Conservation (phyloP, 2,888 invertebrate genomes). For the Chouioia cunea region DNA sequence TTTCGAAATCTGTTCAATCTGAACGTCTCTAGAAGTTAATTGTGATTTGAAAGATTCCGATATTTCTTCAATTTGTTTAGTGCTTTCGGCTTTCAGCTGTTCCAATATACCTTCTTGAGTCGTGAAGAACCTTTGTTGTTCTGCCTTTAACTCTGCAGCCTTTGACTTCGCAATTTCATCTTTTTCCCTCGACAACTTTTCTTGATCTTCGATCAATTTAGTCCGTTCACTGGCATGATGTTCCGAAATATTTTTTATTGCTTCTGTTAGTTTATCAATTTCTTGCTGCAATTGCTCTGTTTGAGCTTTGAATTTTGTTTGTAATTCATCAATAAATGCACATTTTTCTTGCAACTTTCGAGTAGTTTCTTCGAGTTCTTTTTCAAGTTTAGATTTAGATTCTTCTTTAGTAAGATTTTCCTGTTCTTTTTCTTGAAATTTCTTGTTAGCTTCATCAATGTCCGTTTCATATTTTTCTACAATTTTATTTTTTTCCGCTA, state of each 20-base stretch:
- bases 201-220: constrained; percentile 69
- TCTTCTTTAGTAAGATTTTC: constrained; percentile 55
- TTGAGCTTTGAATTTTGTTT: constrained; percentile 59
- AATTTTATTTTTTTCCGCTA: constrained; percentile 58
- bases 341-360: constrained; percentile 63
- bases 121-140: constrained; percentile 52
- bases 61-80: constrained; percentile 54
- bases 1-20: constrained; percentile 70
- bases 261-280: constrained; percentile 58
- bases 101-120: constrained; percentile 53
- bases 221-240: constrained; percentile 67
- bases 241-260: constrained; percentile 66
- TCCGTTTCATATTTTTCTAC: constrained; percentile 63
- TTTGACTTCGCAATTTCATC: constrained; percentile 66
- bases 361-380: constrained; percentile 63
- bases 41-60: constrained; percentile 67
- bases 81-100: constrained; percentile 54
- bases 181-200: constrained; percentile 71
- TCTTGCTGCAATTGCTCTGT: constrained; percentile 57
- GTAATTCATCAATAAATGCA: constrained; percentile 62
- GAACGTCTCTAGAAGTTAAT: constrained; percentile 70
- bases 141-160: constrained; percentile 52
- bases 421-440: constrained; percentile 57
- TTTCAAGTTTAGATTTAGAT: constrained; percentile 58
- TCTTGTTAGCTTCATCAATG: constrained; percentile 57